Base-by-base conservation (phyloP, 2,888 invertebrate species). In the Lacanobia oleracea region DNA sequence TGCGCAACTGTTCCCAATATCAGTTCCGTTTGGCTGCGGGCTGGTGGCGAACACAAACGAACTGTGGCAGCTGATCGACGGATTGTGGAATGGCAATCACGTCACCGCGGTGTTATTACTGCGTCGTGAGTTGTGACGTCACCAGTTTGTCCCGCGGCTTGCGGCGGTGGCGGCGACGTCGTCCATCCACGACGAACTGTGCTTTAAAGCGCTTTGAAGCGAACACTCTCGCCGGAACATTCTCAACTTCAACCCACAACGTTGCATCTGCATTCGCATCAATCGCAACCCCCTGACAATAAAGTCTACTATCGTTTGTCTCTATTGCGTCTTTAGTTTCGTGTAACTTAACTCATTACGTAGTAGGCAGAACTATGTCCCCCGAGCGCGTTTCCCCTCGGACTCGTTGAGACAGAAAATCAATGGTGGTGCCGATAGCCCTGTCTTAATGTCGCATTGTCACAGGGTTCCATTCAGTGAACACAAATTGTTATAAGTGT, bases 331-430 rank as follows among this genome's bases (percentile, higher is more conserved):
- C 50, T 57, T 62, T 16, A 23, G 62, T 66, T 61, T 80, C 78
- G 83, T 77, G 71, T 77, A 88, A 88, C 84, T 88, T 88, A 87
- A 87, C 89, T 88, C 88, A 89, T 88, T 88, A 88, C 89, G 69
- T 82, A 82, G 80, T 82, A 86, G 82, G 86, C 88, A 86, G 85
- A 87, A 88, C 88, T 89, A 88, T 89, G 83, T 83, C 82, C 82
- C 86, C 72, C 71, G 78, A 77, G 77, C 86, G 85, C 81, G 79
- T 75, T 81, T 80, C 84, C 87, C 88, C 86, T 86, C 80, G 82
- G 85, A 84, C 79, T 77, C 67, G 77, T 84, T 79, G 85, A 85
- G 86, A 89, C 87, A 85, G 80, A 86, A 88, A 89, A 88, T 89
- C 89, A 89, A 88, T 88, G 89, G 84, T 79, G 80, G 80, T 81